These are phyloP conservation scores for Vulpes vulpes DNA, from an alignment of 2,113 vertebrate genomes.

Conservation along the genomic window DNA sequence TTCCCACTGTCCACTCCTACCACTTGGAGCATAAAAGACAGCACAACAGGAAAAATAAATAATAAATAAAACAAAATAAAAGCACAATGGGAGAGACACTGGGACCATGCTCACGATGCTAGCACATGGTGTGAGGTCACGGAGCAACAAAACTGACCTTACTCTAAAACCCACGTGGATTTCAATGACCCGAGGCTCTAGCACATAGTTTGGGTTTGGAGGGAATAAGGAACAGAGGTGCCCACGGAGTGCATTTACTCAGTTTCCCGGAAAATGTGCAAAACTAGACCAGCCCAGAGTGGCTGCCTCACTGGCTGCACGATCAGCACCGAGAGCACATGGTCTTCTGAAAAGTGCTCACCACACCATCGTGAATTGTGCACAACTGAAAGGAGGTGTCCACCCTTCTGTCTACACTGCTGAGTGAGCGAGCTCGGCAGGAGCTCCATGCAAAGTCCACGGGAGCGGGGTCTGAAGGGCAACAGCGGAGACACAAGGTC, in stretches of 20 bases:
- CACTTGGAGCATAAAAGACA: fast-evolving
- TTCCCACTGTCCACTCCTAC: fast-evolving
- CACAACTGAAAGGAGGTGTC: not conserved
- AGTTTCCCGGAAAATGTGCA: not conserved
- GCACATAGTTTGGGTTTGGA: fast-evolving
- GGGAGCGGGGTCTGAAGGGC: not conserved
- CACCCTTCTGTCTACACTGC: fast-evolving
- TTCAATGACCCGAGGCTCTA: fast-evolving
- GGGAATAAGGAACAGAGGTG: not conserved
- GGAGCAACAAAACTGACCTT: too few species aligned
- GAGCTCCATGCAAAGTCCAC: fast-evolving
- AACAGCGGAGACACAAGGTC: not conserved
- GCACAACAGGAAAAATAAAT: too few species aligned
- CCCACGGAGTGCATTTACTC: fast-evolving
- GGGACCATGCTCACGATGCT: fast-evolving
- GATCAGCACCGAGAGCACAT: fast-evolving
- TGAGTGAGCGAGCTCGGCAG: fast-evolving
- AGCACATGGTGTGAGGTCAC: fast-evolving
- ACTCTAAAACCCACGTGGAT: not conserved
- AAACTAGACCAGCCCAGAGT: fast-evolving
- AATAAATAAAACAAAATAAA: too few species aligned
- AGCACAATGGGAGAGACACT: fast-evolving
- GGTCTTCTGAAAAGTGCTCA: not conserved
- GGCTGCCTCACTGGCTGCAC: fast-evolving
- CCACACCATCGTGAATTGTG: fast-evolving